A percentile compares a stretch with the other conserved stretches of the same genome.
Conservation (phyloP, 2,888 invertebrate genomes). For the Orchesellides sinensis region DNA sequence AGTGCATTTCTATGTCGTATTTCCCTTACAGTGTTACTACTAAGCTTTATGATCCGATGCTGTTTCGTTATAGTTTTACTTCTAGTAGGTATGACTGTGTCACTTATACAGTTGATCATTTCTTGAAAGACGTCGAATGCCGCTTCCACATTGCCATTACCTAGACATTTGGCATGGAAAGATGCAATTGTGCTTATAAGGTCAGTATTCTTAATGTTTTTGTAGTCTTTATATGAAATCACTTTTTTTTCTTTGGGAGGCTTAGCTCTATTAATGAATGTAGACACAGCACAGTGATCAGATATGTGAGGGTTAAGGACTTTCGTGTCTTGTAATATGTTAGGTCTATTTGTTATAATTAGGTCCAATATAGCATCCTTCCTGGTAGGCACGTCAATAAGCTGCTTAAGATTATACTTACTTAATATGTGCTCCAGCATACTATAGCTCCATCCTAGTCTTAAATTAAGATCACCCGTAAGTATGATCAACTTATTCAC, state of each 20-base stretch:
- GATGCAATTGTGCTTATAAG: neutral
- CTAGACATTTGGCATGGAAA: neutral
- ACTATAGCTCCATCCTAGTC: neutral
- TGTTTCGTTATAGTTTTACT: neutral
- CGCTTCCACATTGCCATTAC: neutral
- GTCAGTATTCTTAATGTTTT: neutral
- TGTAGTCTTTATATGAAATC: neutral
- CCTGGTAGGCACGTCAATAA: slow-evolving; percentile 1
- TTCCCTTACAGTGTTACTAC: neutral
- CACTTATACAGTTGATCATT: neutral
- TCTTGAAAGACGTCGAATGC: neutral
- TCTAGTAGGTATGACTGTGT: neutral
- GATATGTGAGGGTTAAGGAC: neutral
- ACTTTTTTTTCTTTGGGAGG: neutral
- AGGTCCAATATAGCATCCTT: slow-evolving; percentile 1
- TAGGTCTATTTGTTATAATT: neutral
- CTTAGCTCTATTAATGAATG: neutral
- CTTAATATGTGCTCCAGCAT: neutral
- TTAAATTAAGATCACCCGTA: slow-evolving; percentile 14
- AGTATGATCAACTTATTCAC: neutral
- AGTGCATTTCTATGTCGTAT: neutral
- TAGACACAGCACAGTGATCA: slow-evolving; percentile 10
- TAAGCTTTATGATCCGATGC: neutral
- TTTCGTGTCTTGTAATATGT: neutral
- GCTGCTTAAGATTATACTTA: neutral